Base-by-base conservation (phyloP, 2,888 invertebrate species). In the Caenorhabditis sp. region DNA sequence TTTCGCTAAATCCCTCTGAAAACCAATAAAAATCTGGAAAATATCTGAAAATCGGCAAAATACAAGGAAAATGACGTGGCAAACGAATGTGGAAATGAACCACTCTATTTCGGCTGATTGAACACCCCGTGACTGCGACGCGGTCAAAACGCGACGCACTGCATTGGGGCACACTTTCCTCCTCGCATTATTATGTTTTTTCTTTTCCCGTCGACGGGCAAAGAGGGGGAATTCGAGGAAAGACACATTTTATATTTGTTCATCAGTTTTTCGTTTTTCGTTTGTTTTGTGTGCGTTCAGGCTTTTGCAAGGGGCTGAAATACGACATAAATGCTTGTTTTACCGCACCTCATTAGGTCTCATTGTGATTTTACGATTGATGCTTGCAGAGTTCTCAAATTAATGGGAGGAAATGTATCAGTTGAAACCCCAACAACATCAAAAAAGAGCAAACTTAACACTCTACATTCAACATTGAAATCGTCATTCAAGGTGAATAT, bases 401-500 rank as follows among this genome's bases (percentile, higher is more conserved):
- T 12, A 53, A 53, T 53, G 53, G 53, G 53, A 17, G 53, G 53
- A 21, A 25, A 25, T 25, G 53, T 53, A 25, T 53, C 53, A 10
- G 8, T 10, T 21, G 21, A 25, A 21, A 25, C 53, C 53, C 26
- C 26, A 20, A 12, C 67, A 49, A 36, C 60, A 17, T 65, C 43
- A 31, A 61, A 25, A 21, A 58, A 36, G 10, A 27, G 31, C 17
- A n/a, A 43, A 43, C 43, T 63, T 27, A 17, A 38, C 31, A 57
- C 20, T 21, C 36, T 54, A 25, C 25, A n/a, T 61, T 56, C 54
- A 1, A 50, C 43, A 14, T 53, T 65, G 21, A 73, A 72, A 54
- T 70, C 65, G 14, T 77, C 77, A 10, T 73, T 77, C 26, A 77
- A 73, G 66, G 77, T 77, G n/a, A n/a, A n/a, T n/a, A n/a, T n/a